Percentiles rank a stretch among this genome's conserved stretches.
Evolutionary conservation across 2,888 invertebrate species (phyloP).

Genomic region (Nemurella pictetii): DNA sequence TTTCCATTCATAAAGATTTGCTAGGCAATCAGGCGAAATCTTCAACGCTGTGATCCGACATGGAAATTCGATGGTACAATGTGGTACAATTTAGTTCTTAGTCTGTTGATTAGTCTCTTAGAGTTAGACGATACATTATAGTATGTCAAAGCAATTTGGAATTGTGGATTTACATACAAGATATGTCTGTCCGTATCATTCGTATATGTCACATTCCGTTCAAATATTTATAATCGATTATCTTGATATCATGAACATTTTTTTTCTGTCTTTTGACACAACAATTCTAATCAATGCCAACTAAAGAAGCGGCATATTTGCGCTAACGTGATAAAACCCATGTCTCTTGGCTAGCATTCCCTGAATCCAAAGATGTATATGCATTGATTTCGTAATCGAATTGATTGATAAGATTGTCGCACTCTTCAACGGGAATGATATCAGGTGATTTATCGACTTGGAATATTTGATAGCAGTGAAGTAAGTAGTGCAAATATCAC

Average conservation of each 20-base stretch:
- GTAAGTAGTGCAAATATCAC: not conserved
- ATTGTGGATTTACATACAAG: too few relatives aligned
- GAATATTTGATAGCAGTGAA: not conserved
- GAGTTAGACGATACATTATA: too few relatives aligned
- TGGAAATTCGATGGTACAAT: too few relatives aligned
- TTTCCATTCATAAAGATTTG: too few relatives aligned
- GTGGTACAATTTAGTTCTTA: too few relatives aligned
- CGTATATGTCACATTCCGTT: not conserved
- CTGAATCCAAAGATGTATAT: not conserved
- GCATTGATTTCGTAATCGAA: not conserved
- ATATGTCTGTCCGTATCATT: too few relatives aligned
- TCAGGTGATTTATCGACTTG: not conserved
- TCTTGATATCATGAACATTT: not conserved
- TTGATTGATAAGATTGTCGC: not conserved
- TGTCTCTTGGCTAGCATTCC: not conserved
- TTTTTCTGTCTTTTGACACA: not conserved
- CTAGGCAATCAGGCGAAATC: too few relatives aligned
- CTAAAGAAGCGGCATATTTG: not conserved
- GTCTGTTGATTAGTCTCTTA: too few relatives aligned
- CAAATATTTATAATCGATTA: not conserved
- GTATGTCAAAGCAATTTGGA: too few relatives aligned
- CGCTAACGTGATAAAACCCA: not conserved
- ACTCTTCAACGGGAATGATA: not conserved
- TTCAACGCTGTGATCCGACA: too few relatives aligned
- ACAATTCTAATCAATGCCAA: not conserved